These are phyloP conservation scores for Jacana jacana DNA, from an alignment of 2,113 vertebrate genomes.

Conservation along the genomic window DNA sequence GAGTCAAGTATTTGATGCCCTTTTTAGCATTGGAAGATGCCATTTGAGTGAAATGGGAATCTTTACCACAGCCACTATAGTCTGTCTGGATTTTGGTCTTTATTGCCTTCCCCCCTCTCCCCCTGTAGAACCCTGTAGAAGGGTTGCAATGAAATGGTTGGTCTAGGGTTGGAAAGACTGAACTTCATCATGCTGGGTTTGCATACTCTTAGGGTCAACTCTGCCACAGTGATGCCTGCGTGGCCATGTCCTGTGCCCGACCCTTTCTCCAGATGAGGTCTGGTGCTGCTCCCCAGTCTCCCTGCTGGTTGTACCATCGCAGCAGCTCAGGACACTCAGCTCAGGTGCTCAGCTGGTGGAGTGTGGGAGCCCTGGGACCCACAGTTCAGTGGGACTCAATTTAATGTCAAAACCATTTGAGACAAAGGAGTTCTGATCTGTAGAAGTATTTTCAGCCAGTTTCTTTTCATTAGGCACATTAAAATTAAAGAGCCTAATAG, in stretches of 20 bases:
- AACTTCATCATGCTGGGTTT: neutral
- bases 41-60: neutral
- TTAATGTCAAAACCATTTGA: neutral
- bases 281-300: neutral
- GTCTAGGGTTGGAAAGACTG: neutral
- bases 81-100: neutral
- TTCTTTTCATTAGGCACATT: neutral
- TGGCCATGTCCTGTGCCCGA: neutral
- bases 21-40: neutral
- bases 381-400: neutral
- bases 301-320: neutral
- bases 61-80: neutral
- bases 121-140: too few relatives aligned
- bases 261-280: neutral
- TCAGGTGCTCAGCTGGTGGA: fast-evolving
- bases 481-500: neutral
- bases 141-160: neutral
- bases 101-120: fast-evolving
- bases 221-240: neutral
- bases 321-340: neutral
- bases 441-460: neutral
- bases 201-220: neutral
- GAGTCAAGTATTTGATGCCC: neutral
- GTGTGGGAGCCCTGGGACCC: neutral
- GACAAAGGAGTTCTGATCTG: neutral